These are phyloP conservation scores for Archips xylosteana DNA, from an alignment of 2,888 invertebrate genomes.

Conservation along the genomic window DNA sequence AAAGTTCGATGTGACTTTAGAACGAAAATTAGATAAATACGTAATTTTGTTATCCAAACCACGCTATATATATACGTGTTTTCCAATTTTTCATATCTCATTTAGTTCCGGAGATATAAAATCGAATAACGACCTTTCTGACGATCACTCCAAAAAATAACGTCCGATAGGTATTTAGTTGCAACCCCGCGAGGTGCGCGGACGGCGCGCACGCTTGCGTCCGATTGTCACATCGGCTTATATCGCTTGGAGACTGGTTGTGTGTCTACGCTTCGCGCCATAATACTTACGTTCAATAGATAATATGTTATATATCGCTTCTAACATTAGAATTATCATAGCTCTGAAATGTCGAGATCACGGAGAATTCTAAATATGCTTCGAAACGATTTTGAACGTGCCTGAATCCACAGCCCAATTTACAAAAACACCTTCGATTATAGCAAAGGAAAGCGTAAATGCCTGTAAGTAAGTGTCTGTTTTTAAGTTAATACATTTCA, in stretches of 20 bases:
- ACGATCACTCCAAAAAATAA: conserved; percentile 7
- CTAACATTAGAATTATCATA: not conserved
- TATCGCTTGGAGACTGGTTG: not conserved
- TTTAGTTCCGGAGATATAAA: conserved; percentile 43
- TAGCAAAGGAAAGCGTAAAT: not conserved
- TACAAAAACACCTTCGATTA: not conserved
- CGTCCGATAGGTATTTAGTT: not conserved
- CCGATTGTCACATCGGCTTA: not conserved
- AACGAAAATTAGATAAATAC: conserved; percentile 34
- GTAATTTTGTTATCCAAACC: conserved; percentile 15
- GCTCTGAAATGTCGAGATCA: not conserved
- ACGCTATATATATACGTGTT: conserved; percentile 35
- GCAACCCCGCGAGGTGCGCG: not conserved
- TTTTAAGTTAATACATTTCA: not conserved
- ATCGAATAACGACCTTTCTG: conserved; percentile 40
- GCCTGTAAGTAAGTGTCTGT: not conserved
- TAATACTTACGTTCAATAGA: not conserved
- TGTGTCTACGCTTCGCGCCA: not conserved
- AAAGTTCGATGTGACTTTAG: conserved; percentile 44
- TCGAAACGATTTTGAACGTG: conserved; percentile 2
- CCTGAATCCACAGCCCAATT: not conserved
- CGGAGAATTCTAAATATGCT: conserved; percentile 11
- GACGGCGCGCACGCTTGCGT: not conserved
- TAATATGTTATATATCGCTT: not conserved
- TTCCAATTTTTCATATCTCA: conserved; percentile 41